Percentiles rank a stretch among this genome's conserved stretches.
These are phyloP conservation scores for Idaea biselata DNA, from an alignment of 2,888 invertebrate genomes.

Conservation along the genomic window DNA sequence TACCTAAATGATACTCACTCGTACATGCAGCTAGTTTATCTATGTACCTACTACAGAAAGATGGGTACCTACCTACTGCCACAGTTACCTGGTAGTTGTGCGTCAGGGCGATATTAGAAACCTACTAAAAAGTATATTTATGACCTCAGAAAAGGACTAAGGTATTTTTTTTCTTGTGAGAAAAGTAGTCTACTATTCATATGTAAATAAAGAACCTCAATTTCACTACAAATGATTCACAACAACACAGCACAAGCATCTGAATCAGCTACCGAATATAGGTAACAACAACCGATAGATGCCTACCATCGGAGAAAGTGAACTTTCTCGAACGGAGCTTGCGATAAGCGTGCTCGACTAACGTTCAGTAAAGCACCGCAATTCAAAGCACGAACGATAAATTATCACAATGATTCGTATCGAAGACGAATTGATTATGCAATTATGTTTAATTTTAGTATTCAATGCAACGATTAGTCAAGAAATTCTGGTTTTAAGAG, in stretches of 20 bases:
- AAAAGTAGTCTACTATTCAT: not conserved
- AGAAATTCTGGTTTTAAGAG: constrained; percentile 27
- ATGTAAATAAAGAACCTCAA: not conserved
- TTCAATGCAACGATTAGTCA: constrained; percentile 15
- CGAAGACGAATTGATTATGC: constrained; percentile 22
- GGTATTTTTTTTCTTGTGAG: not conserved
- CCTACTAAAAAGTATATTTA: not conserved
- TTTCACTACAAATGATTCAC: constrained; percentile 2
- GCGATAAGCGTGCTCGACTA: constrained; percentile 39
- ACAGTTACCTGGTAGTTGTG: no score
- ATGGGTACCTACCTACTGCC: no score
- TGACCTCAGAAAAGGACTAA: not conserved
- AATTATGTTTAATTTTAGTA: constrained; percentile 21
- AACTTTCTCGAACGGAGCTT: constrained; percentile 59
- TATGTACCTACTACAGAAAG: no score
- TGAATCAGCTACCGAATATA: constrained; percentile 9
- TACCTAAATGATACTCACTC: no score
- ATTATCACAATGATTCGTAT: constrained; percentile 19
- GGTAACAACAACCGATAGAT: constrained; percentile 31
- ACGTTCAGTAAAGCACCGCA: constrained; percentile 26
- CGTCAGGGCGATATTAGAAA: no score
- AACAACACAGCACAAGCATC: not conserved
- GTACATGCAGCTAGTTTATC: no score
- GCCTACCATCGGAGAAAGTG: constrained; percentile 55
- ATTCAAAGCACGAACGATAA: constrained; percentile 24